These are phyloP conservation scores for Microdon myrmicae DNA, from an alignment of 2,888 invertebrate genomes.

Conservation along the genomic window DNA sequence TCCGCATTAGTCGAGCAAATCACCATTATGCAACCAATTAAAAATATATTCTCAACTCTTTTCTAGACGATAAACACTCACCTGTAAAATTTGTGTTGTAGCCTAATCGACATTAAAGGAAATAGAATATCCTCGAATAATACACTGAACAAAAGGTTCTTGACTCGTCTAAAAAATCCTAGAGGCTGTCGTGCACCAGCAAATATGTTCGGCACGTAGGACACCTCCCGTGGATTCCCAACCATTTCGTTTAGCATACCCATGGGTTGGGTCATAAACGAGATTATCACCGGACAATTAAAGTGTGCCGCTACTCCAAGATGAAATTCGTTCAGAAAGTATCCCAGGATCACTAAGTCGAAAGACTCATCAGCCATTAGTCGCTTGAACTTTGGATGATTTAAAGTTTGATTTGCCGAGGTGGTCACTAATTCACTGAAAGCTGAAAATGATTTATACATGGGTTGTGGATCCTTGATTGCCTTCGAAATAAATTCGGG, in stretches of 20 bases:
- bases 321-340: slow-evolving; percentile 53
- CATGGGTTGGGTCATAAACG: slow-evolving; percentile 38
- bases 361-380: slow-evolving; percentile 27
- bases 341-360: slow-evolving; percentile 45
- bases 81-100: slow-evolving; percentile 21
- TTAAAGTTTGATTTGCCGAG: slow-evolving; percentile 19
- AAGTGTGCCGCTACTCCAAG: slow-evolving; percentile 56
- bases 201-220: slow-evolving; percentile 46
- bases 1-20: too few species aligned
- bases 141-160: slow-evolving; percentile 48
- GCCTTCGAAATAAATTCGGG: slow-evolving; percentile 10
- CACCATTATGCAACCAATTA: too few species aligned
- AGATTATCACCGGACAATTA: slow-evolving; percentile 54
- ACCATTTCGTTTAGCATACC: slow-evolving; percentile 20
- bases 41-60: too few species aligned
- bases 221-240: slow-evolving; percentile 49
- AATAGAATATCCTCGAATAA: slow-evolving; percentile 18
- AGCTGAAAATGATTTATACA: slow-evolving; percentile 10
- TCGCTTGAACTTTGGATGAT: slow-evolving; percentile 21
- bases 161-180: slow-evolving; percentile 52
- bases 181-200: slow-evolving; percentile 51
- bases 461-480: slow-evolving; percentile 11
- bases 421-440: not conserved
- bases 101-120: not conserved
- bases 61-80: slow-evolving; percentile 21